These are phyloP conservation scores for Intoshia linei DNA, from an alignment of 1,140 invertebrate species.

Conservation along the genomic window DNA sequence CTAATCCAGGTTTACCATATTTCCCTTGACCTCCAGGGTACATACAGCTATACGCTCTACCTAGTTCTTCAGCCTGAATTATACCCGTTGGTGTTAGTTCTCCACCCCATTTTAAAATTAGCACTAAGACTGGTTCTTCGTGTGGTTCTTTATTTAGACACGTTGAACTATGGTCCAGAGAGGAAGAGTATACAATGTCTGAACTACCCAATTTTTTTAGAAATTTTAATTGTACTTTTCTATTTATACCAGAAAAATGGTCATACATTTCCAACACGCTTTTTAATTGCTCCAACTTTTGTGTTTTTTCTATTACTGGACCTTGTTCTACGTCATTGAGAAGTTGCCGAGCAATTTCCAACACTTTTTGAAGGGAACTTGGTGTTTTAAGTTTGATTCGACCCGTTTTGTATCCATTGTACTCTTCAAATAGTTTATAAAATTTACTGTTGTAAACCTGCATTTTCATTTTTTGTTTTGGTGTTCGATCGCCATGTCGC, in stretches of 20 bases:
- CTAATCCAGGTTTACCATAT: conserved; percentile 32
- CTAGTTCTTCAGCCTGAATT: conserved; percentile 73
- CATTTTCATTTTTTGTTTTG: conserved; percentile 99
- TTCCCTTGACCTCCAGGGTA: conserved; percentile 37
- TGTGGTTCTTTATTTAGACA: background rate
- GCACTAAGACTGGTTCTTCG: conserved; percentile 15
- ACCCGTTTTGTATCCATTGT: conserved; percentile 64
- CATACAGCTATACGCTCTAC: conserved; percentile 86
- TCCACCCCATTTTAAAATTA: conserved; percentile 95
- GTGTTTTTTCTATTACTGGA: conserved; percentile 57
- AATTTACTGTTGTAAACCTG: conserved; percentile 89
- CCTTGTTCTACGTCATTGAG: conserved; percentile 53
- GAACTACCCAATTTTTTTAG: conserved; percentile 24
- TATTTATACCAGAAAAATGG: conserved; percentile 94
- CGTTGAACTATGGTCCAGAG: background rate
- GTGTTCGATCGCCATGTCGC: conserved; percentile 79
- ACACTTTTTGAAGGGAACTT: conserved; percentile 61
- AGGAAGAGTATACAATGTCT: background rate
- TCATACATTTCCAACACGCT: conserved; percentile 94
- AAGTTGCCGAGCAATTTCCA: conserved; percentile 60
- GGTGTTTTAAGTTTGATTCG: conserved; percentile 89
- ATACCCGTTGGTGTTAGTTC: conserved; percentile 77
- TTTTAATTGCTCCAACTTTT: conserved; percentile 81
- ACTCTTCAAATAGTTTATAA: conserved; percentile 89
- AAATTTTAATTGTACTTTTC: conserved; percentile 98